Evolutionary conservation across 2,113 vertebrate species (phyloP), one percentile per base, ranked within the genome.

Genomic region (Oncorhynchus gorbuscha): DNA sequence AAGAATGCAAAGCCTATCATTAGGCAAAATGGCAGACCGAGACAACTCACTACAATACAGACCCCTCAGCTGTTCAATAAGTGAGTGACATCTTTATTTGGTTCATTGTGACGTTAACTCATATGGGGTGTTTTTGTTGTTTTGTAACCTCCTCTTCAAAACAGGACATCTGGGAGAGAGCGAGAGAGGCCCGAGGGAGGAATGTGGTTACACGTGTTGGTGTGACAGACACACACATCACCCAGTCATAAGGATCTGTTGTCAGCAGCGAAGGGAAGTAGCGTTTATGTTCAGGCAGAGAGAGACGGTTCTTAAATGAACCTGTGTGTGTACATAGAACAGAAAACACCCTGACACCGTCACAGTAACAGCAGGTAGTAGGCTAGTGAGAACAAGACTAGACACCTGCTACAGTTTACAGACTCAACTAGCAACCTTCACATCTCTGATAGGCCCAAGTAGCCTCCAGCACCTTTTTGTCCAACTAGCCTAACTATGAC

Each of bases 321-420:
- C 9, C 9, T 3, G 14, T 61, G 0, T 9, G 45, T 72, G 49
- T 24, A 64, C 18, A 26, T 64, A 26, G 70, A 81, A 77, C 79
- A 80, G 78, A 87, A 85, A 86, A 83, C 79, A 73, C 75, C 75
- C 75, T 67, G 71, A 45, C 71, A 9, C 8, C 3, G n/a, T 35
- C 9, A n/a, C 51, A 78, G n/a, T 13, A 45, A 72, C 70, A 35
- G 73, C 45, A 39, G n/a, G 78, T 48, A 61, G 69, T 1, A 3
- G 32, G 69, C 39, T 74, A 73, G 73, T 76, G 83, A 73, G 83
- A 85, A 58, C 22, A 12, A 77, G 39, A 45, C 39, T 45, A 45
- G 51, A 77, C 82, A 83, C 80, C 72, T 22, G 79, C 22, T 73
- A 73, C 35, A n/a, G 55, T 3, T 80, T 81, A 73, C 49, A 2